Base-by-base conservation (phyloP, 2,113 vertebrate genomes). In the Scomber japonicus region DNA sequence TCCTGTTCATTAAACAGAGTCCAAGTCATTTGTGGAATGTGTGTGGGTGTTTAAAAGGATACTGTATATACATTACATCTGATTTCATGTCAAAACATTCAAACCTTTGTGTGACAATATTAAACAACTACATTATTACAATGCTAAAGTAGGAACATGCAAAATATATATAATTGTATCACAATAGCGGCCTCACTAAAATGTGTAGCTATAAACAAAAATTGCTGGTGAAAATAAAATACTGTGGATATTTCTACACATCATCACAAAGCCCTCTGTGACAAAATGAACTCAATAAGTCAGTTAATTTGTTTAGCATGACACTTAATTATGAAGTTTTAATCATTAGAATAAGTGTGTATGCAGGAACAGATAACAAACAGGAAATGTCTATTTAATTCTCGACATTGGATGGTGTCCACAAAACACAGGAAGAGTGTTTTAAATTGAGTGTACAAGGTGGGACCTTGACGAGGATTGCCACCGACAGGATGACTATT, bases 301-400 rank as follows among this genome's bases (percentile, higher is more conserved):
- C 4, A 44, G 45, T 50, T 31, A 49, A 69, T 3, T 46, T n/a
- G 3, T 24, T 2, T 12, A 53, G 16, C 3, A 3, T 3, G 4
- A 11, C 11, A 17, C 6, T 11, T 59, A 24, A 44, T 64, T 45
- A 49, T 24, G n/a, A 4, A 17, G 0, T 11, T 10, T 68, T 1
- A 11, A 24, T 21, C 0, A 31, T 10, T 16, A 31, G 35, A 31
- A 40, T 27, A 9, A 10, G 16, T 46, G 3, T 21, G 11, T 24
- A 74, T 76, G 65, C 35, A 63, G 74, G 71, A 89, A 62, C 64
- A 84, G 79, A 85, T 86, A 83, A 63, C 55, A 74, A 78, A 65
- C 68, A 78, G 84, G 81, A 92, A 71, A 49, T 54, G n/a, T 46
- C 17, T 0, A 48, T 3, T 72, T 63, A 4, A 45, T 21, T 27